Conservation (phyloP, 2,888 invertebrate genomes). For the Magallana nippona region DNA sequence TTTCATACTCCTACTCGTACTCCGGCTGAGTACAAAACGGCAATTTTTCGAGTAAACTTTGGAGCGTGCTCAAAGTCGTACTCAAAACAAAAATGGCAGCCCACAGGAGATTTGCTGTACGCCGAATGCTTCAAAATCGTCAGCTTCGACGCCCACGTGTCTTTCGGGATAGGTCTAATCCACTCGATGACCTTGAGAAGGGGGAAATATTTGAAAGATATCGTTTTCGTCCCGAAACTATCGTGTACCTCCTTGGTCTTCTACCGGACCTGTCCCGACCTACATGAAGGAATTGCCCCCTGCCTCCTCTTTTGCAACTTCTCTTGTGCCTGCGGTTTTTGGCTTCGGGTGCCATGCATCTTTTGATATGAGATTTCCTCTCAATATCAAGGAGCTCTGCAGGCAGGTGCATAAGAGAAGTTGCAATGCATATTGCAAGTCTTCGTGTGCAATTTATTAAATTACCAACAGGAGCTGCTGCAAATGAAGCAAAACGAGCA, state of each 20-base stretch:
- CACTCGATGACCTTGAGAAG: slow-evolving; percentile 12
- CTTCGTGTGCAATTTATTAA: no score
- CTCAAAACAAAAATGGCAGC: slow-evolving; percentile 16
- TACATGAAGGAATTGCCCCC: neutral
- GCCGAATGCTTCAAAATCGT: neutral
- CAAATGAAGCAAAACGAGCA: no score
- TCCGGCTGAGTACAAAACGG: no score
- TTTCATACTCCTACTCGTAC: no score
- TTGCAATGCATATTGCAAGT: neutral
- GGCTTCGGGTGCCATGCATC: no score
- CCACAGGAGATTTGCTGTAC: neutral
- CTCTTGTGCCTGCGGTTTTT: neutral
- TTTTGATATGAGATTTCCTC: neutral
- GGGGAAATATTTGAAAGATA: neutral
- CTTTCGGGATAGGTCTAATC: slow-evolving; percentile 8
- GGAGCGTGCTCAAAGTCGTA: no score
- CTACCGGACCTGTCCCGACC: neutral
- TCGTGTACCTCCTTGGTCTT: neutral
- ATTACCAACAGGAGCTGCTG: no score
- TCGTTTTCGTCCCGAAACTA: slow-evolving; percentile 13
- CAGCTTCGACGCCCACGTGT: neutral
- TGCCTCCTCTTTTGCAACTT: slow-evolving; percentile 8
- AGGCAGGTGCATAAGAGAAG: neutral
- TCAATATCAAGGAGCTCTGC: neutral
- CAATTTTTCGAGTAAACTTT: no score